Percentiles rank a stretch among this genome's conserved stretches.
Evolutionary conservation across 2,888 invertebrate species (phyloP).

Genomic region (Lasioglossum villosulum): DNA sequence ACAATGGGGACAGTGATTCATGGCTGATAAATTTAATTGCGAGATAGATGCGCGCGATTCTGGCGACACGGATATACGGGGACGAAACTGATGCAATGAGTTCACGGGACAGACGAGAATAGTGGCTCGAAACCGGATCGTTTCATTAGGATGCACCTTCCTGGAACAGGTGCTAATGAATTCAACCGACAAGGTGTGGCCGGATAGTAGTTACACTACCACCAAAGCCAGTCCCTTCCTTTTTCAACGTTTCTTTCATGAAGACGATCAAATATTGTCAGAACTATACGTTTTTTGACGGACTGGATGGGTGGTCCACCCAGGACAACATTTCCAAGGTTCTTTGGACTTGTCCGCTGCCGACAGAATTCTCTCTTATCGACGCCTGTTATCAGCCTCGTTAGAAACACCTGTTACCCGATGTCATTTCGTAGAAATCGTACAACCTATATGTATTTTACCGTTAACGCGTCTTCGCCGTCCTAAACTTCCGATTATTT

Average conservation of each 20-base stretch:
- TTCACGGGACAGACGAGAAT: not conserved
- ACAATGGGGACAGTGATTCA: conserved; percentile 9
- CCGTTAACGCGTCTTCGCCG: not conserved
- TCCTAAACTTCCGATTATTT: conserved; percentile 27
- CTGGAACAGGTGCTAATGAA: conserved; percentile 8
- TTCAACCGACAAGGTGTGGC: not conserved
- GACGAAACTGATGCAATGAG: not conserved
- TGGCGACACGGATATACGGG: not conserved
- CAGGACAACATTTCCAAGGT: not conserved
- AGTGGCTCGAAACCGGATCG: conserved; percentile 4
- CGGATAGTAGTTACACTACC: not conserved
- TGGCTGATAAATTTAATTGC: conserved; percentile 19
- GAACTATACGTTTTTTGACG: not conserved
- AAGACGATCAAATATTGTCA: no score
- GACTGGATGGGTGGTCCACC: not conserved
- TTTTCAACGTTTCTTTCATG: not conserved
- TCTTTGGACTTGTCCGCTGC: not conserved
- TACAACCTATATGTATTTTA: not conserved
- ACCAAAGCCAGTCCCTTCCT: not conserved
- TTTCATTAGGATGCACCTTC: not conserved
- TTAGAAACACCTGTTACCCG: not conserved
- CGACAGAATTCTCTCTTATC: conserved; percentile 63
- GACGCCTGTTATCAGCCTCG: conserved; percentile 57
- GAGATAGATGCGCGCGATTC: not conserved
- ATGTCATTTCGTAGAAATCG: not conserved